Evolutionary conservation across 2,797 vertebrate genomes (phyloP), one percentile per base, ranked within the genome.

Genomic region (Cuniculus paca): DNA sequence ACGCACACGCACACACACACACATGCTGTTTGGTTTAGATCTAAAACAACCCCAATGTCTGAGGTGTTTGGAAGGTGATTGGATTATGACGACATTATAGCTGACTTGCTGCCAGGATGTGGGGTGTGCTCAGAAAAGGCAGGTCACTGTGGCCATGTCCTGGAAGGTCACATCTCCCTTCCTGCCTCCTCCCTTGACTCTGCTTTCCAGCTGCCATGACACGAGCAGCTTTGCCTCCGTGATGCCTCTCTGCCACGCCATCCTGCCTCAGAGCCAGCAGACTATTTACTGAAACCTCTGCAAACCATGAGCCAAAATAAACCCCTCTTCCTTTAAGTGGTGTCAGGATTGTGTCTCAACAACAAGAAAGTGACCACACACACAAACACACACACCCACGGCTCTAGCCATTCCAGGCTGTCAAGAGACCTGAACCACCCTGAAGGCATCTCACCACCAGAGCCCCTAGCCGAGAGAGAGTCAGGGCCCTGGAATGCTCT

Each of bases 401-500:
- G 39, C 13, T 77, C 72, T 79, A 82, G 83, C 65, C 75, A 60
- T 74, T 84, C n/a, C 58, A 52, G 85, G 42, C 13, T 60, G 20
- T 63, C 68, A 63, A 79, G 56, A 77, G 63, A 42, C 70, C n/a
- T 54, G 50, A 90, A 5, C 50, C 48, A 75, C 34, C 48, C 36
- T 77, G 45, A 94, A 74, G 56, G 39, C 11, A 93, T 45, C 68
- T 90, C 8, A 13, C 26, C 75, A 87, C n/a, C 28, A 58, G 26
- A 52, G 36, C 56, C 79, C 61, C 11, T 75, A 81, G 93, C 65
- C 90, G 34, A 4, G 1, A 81, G 77, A 74, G 77, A 63, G 65
- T 96, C 96, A 28, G 20, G 65, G 20, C 31, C 65, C 90, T 77
- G 82, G 82, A 95, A 93, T 94, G 56, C 58, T 86, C 94, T 84